Evolutionary conservation across 92 coral and sea anemone genomes (phyloP), one percentile per base, ranked within the genome.

Genomic region (Pocillopora grandis): DNA sequence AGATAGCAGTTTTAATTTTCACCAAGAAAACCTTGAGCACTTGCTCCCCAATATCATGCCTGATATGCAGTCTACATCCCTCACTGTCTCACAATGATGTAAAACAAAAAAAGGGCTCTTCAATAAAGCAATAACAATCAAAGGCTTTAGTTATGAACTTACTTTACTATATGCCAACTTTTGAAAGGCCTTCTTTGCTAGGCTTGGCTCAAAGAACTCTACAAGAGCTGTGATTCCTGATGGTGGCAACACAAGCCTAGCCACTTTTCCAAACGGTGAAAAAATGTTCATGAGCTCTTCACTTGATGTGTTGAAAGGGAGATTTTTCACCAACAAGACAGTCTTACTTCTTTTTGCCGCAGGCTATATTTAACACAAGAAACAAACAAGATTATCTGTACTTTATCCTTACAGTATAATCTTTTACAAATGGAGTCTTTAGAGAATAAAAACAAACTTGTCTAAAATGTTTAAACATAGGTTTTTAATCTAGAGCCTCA

Each of bases 81-180:
- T 42, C 52, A 42, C 0, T 42, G 52, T 42, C 52, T 42, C 8
- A 42, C 5, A 2, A 42, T 42, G 52, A 7, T 7, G 5, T 3
- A 42, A 42, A 42, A 42, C 8, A 42, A 42, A 42, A 42, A 42
- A 42, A 42, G 8, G 0, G 52, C 8, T 42, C 52, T 7, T 42
- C 4, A 42, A 3, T 42, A 42, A 42, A 27, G 31, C 31, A 27
- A 27, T 27, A 27, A 27, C 31, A 27, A 27, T 27, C 31, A 27
- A 27, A 27, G 62, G 10, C 17, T 17, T 33, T 60, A 55, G 12
- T 11, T 23, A 33, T 3, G 13, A 72, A 62, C 48, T 72, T 27
- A 95, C 98, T 98, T 95, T 95, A 33, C 98, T 88, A 58, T 95
- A 95, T 60, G 98, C 98, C 73, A 95, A 90, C 76, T 95, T 95